A percentile compares a stretch with the other conserved stretches of the same genome.
These are phyloP conservation scores for Ranitomeya imitator DNA, from an alignment of 2,113 vertebrate genomes.

Conservation along the genomic window DNA sequence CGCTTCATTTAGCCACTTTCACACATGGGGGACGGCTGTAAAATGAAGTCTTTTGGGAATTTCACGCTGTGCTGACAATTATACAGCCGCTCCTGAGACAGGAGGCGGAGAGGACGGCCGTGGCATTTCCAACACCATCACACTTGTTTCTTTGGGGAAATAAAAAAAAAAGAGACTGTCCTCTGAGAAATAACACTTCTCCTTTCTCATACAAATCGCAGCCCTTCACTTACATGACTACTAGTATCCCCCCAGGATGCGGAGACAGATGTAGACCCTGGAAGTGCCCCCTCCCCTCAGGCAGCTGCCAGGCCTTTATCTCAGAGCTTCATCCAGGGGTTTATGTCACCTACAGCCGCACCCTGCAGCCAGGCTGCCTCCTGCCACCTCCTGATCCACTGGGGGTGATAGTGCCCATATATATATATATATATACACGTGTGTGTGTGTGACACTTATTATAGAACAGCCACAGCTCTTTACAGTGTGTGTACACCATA, in stretches of 20 bases:
- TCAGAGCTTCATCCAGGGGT: background rate
- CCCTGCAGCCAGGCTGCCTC: background rate
- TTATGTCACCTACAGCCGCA: slow-evolving; percentile 32
- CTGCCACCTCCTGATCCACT: background rate
- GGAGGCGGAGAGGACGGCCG: slow-evolving; percentile 56
- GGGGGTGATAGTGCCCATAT: background rate
- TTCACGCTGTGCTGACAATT: slow-evolving; percentile 70
- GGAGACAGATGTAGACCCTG: slow-evolving; percentile 36
- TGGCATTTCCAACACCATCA: slow-evolving; percentile 71
- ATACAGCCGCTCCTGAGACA: slow-evolving; percentile 66
- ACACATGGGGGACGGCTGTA: slow-evolving; percentile 69
- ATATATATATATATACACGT: too few relatives aligned
- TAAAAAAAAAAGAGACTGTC: background rate
- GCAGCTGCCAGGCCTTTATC: slow-evolving; percentile 32
- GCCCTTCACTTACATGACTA: slow-evolving; percentile 9
- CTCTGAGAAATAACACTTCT: slow-evolving; percentile 24
- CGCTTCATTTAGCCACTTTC: slow-evolving; percentile 70
- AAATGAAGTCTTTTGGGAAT: slow-evolving; percentile 77
- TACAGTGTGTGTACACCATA: too few relatives aligned
- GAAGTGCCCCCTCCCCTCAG: slow-evolving; percentile 8
- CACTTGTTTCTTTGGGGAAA: slow-evolving; percentile 55
- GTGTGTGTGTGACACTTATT: too few relatives aligned
- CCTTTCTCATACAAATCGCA: slow-evolving; percentile 23
- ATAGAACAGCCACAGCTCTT: too few relatives aligned
- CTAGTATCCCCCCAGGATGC: slow-evolving; percentile 22